Evolutionary conservation across 2,113 vertebrate species (phyloP), one percentile per base, ranked within the genome.

Genomic region (Misgurnus anguillicaudatus): DNA sequence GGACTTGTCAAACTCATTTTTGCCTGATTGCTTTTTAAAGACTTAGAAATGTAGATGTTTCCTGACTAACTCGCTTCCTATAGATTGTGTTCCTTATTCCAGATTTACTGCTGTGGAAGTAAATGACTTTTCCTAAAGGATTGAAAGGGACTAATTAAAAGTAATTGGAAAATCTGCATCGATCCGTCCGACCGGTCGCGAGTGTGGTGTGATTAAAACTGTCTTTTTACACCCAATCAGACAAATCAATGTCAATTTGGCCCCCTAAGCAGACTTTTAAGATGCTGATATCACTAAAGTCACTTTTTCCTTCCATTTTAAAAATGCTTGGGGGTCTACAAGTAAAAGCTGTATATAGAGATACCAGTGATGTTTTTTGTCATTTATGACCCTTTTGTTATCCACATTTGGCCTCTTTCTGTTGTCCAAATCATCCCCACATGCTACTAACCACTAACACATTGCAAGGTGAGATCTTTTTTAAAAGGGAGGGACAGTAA

Each of bases 101-200:
- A 63, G 77, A 72, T 82, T 74, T 77, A 79, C 38, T 73, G 47
- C 68, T 69, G 14, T 42, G 79, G 63, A 57, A 58, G 38, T 42
- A 61, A 9, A 62, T 45, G 36, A 60, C n/a, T 39, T 75, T 64
- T 51, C 51, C 16, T 16, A 78, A 68, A 65, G 41, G 48, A 82
- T 80, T 65, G 63, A 80, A 78, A 42, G n/a, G 53, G 71, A 80
- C 77, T 82, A 82, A 85, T 80, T 78, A 73, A 82, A 77, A 71
- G 61, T 77, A 77, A 82, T 80, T 77, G 69, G 78, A 80, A 77
- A 78, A 84, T 73, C 62, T 68, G 9, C 74, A 80, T 80, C 39
- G 63, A 79, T 69, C 67, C 80, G 38, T 16, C 67, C 36, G 41
- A 70, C 24, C 5, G 5, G 31, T 21, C 36, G 42, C 69, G 62